phyloP scores from a whole-genome alignment of 2,797 vertebrate genomes.

The Mico argentatus region DNA sequence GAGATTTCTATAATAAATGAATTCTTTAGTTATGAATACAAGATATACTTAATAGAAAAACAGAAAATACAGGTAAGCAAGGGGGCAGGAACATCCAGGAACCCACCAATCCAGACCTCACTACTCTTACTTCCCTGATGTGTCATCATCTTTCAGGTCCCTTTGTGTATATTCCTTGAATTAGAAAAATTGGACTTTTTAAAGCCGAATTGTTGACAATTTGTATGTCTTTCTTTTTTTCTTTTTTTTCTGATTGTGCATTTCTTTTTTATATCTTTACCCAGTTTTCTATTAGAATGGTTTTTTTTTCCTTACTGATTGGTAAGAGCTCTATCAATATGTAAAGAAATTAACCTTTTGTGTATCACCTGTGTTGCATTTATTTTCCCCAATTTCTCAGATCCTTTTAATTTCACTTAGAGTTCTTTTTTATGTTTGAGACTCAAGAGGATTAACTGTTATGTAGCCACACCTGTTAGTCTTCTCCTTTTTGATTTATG shows the following conservation, averaged over 20 bases:
- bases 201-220: not conserved
- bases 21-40: not conserved
- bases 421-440: constrained; percentile 16
- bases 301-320: not conserved
- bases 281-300: not conserved
- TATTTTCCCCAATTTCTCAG: not conserved
- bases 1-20: not conserved
- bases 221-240: not conserved
- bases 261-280: not conserved
- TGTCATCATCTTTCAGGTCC: not conserved
- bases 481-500: constrained; percentile 4
- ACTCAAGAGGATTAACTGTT: not conserved
- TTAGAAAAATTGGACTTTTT: not conserved
- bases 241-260: not conserved
- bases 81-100: not conserved
- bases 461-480: not conserved
- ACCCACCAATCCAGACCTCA: not conserved
- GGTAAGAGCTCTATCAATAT: not conserved
- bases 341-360: not conserved
- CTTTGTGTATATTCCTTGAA: not conserved
- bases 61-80: not conserved
- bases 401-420: constrained; percentile 16
- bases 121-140: not conserved
- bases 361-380: not conserved
- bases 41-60: not conserved